Evolutionary conservation across 37 sponge, comb jelly and placozoan genomes (phyloP), one percentile per base, ranked within the genome.

Genomic region (Chondrosia reniformis): DNA sequence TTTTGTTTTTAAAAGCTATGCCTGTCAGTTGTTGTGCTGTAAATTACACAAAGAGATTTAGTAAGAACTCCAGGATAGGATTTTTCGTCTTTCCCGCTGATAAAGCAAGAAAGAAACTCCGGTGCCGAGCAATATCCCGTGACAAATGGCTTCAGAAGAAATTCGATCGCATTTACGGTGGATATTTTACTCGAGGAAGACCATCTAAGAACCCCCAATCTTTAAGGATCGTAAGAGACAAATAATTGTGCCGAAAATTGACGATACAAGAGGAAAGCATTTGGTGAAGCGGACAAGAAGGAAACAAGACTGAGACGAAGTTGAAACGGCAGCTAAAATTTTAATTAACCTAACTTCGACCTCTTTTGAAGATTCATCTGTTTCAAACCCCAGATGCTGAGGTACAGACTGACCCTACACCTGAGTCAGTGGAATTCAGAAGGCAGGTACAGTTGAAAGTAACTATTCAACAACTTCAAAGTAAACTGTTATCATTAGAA

Each of bases 201-300:
- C 67, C 67, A 19, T 66, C 67, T 5, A 31, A 33, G 33, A 31
- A 66, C 38, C 67, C 67, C 7, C 67, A 37, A 19, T 66, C 37
- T 66, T 66, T 19, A 66, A 66, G 36, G 67, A 66, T 40, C 37
- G 37, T 8, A 66, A 66, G 38, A 66, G 67, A 31, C 21, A 40
- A 36, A 22, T 12, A 25, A n/a, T 9, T 12, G 27, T n/a, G 25
- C 25, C n/a, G 8, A n/a, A 12, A 22, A 28, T 62, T 62, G 27
- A 62, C 27, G 63, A 62, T 25, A 28, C 13, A 9, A 22, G 63
- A 62, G 27, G n/a, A 62, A 22, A 62, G 8, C 13, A 28, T 9
- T 9, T 9, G 27, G 63, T n/a, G 8, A 62, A 62, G n/a, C n/a
- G n/a, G n/a, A n/a, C n/a, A n/a, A n/a, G n/a, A n/a, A n/a, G n/a